Evolutionary conservation across 2,888 invertebrate species (phyloP), one percentile per base, ranked within the genome.

Genomic region (Sarcophaga rosellei): DNA sequence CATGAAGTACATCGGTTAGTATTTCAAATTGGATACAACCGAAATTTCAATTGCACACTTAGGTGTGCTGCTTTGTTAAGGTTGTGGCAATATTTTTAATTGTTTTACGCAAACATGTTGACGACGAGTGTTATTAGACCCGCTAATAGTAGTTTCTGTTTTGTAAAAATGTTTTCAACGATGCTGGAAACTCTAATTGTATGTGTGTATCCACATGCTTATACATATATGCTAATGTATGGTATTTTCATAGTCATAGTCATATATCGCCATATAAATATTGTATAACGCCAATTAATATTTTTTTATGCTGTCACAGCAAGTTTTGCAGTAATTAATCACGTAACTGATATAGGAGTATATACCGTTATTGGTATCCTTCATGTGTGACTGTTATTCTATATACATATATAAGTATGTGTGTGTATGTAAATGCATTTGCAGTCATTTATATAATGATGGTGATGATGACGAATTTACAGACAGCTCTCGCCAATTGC

Each of bases 241-340:
- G 23, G 25, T 12, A 63, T 12, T 4, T 62, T 15, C 5, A 62
- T 23, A 62, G 15, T 15, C 62, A 21, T 23, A 65, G 15, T 17
- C 20, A 44, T 59, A n/a, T 35, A 57, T 23, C 53, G 1, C 8
- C 8, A n/a, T 15, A 72, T 69, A 78, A 69, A 84, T 79, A 79
- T 75, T 79, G 44, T 79, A 75, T 70, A 75, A 79, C 73, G 77
- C 80, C 86, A 86, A 86, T 86, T 86, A 86, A 86, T 86, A 86
- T 83, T 86, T 83, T 86, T 86, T 86, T 86, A 78, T 81, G 86
- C 84, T 86, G 86, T 86, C 70, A 86, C 74, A 86, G 86, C 84
- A 84, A 78, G 86, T 86, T 84, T 81, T 86, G 86, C 86, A 84
- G 84, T 86, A 86, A 86, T 86, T 86, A 86, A 86, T 86, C 86